These are phyloP conservation scores for Bubalus kerabau DNA, from an alignment of 2,113 vertebrate species.

Conservation along the genomic window DNA sequence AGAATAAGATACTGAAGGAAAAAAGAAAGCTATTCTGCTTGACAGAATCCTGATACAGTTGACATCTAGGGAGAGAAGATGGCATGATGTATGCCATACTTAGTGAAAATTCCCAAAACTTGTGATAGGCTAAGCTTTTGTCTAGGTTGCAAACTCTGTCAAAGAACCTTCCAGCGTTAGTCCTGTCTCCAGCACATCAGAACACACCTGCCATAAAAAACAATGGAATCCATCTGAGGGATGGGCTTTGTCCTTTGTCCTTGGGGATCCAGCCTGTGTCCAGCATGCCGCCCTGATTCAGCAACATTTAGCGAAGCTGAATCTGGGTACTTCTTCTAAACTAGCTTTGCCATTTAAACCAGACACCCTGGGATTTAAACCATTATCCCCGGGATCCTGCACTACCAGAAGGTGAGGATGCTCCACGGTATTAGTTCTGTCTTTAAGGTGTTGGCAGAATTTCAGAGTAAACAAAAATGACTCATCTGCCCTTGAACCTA, in stretches of 20 bases:
- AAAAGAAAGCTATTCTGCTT: not conserved
- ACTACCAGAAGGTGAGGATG: not conserved
- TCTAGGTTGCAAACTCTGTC: not conserved
- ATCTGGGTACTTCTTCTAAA: not conserved
- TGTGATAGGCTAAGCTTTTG: not conserved
- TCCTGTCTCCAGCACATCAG: not conserved
- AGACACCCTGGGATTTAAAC: no score
- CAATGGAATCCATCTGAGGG: not conserved
- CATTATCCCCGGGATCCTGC: not conserved
- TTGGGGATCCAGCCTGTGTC: not conserved
- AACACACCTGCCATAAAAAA: not conserved
- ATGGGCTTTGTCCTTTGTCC: not conserved
- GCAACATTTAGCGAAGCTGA: not conserved
- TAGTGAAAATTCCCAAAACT: not conserved
- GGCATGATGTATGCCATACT: not conserved
- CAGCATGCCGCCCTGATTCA: not conserved
- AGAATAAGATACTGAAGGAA: not conserved
- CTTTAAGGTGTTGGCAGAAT: not conserved
- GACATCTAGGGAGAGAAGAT: not conserved
- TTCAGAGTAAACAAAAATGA: not conserved
- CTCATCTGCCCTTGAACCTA: not conserved
- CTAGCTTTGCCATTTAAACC: not conserved
- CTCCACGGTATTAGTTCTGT: not conserved
- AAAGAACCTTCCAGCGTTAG: not conserved
- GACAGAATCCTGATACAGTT: not conserved